phyloP scores from a whole-genome alignment of 2,888 invertebrate genomes.

The Notodonta dromedarius region DNA sequence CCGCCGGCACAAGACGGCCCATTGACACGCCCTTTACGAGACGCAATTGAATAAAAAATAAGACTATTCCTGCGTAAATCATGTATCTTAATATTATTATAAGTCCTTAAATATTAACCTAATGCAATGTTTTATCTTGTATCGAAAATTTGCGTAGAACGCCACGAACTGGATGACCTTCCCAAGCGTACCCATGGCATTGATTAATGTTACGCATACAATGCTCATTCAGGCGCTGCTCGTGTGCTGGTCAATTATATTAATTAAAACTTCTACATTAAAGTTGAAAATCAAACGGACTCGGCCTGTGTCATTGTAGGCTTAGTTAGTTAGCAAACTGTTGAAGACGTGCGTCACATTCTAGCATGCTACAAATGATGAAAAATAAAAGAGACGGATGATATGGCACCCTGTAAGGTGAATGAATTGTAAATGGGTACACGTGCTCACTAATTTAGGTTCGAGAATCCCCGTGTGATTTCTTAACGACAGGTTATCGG shows the following conservation, averaged over 20 bases:
- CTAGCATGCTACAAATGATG: conserved; percentile 47
- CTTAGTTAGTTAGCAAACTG: conserved; percentile 71
- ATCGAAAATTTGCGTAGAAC: conserved; percentile 52
- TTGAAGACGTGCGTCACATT: conserved; percentile 65
- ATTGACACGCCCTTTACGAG: conserved; percentile 43
- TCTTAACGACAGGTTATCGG: conserved; percentile 2
- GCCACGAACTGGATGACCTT: conserved; percentile 67
- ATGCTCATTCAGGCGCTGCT: conserved; percentile 64
- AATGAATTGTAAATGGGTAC: conserved; percentile 62
- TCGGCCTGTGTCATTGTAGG: conserved; percentile 54
- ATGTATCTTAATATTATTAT: neutral
- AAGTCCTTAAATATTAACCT: neutral
- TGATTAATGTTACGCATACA: conserved; percentile 78
- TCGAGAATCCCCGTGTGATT: neutral
- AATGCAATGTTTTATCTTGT: neutral
- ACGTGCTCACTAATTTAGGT: conserved; percentile 40
- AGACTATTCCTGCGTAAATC: conserved; percentile 10
- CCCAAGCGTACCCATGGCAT: conserved; percentile 71
- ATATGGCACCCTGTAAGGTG: conserved; percentile 52
- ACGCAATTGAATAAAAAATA: conserved; percentile 35
- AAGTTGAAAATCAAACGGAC: conserved; percentile 51
- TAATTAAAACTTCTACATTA: conserved; percentile 47
- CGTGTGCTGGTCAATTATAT: conserved; percentile 44
- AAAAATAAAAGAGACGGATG: conserved; percentile 53
- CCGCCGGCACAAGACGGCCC: conserved; percentile 36